Percentiles rank a stretch among this genome's conserved stretches.
These are phyloP conservation scores for Rhombomys opimus DNA, from an alignment of 2,113 vertebrate species.

Conservation along the genomic window DNA sequence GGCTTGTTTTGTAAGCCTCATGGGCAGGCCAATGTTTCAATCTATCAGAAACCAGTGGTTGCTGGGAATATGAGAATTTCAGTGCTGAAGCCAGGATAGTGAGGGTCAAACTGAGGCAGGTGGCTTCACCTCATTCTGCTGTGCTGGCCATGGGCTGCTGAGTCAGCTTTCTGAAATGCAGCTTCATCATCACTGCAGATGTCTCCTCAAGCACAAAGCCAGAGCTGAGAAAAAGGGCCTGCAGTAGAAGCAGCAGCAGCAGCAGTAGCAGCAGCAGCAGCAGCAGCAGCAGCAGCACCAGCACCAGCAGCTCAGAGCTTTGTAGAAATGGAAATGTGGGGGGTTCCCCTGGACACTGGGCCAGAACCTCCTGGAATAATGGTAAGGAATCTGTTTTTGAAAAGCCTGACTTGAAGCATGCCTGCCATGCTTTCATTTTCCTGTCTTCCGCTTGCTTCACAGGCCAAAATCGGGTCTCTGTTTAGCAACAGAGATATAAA, in stretches of 20 bases:
- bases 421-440: background rate
- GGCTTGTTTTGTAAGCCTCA: background rate
- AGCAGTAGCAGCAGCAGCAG: background rate
- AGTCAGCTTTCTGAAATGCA: background rate
- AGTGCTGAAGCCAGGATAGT: background rate
- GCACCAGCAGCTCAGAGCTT: background rate
- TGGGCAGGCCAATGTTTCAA: background rate
- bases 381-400: background rate
- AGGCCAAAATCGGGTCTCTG: slow-evolving; percentile 42
- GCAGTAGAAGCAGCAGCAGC: background rate
- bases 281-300: background rate
- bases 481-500: background rate
- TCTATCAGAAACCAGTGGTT: background rate
- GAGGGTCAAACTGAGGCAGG: background rate
- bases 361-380: background rate
- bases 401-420: background rate
- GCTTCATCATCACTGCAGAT: background rate
- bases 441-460: background rate
- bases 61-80: background rate
- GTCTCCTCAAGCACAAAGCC: background rate
- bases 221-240: background rate
- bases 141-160: accelerated
- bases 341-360: no score
- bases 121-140: background rate
- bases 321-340: background rate